Conservation (phyloP, 2,888 invertebrate species). For the Abrostola tripartita region DNA sequence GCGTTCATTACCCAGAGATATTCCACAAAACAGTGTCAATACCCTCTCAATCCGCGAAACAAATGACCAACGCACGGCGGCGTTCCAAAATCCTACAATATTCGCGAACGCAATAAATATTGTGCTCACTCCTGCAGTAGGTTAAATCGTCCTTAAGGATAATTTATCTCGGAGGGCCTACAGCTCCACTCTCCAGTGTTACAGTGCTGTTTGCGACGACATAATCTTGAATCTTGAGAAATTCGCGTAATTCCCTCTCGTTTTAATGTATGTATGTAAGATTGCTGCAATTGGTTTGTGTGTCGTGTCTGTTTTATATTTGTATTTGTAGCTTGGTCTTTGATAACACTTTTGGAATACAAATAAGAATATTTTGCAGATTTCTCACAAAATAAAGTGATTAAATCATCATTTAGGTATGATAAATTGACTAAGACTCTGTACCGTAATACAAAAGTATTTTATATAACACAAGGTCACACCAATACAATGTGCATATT, state of each 20-base stretch:
- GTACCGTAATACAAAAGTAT: too few species aligned
- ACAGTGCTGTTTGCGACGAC: constrained; percentile 39
- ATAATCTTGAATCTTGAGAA: constrained; percentile 55
- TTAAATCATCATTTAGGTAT: too few species aligned
- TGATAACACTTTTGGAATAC: neutral
- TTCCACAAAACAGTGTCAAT: neutral
- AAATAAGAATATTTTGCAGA: neutral
- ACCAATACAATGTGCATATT: too few species aligned
- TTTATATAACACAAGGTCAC: too few species aligned
- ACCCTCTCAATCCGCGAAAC: constrained; percentile 5
- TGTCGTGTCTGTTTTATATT: constrained; percentile 9
- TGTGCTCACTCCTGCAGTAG: constrained; percentile 41
- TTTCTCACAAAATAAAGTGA: too few species aligned
- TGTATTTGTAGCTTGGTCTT: neutral
- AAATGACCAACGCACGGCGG: neutral
- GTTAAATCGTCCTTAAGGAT: constrained; percentile 59
- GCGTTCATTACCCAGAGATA: too few species aligned
- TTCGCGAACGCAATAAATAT: constrained; percentile 48
- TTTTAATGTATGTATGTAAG: constrained; percentile 39
- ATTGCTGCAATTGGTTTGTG: constrained; percentile 23
- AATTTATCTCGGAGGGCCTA: constrained; percentile 56
- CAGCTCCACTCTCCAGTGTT: constrained; percentile 35
- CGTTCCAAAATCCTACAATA: constrained; percentile 23
- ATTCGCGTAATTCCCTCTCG: constrained; percentile 41
- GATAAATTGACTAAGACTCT: too few species aligned